A percentile compares a stretch with the other conserved stretches of the same genome.
phyloP scores from a whole-genome alignment of 2,113 vertebrate genomes.

The Harpagus bidentatus region DNA sequence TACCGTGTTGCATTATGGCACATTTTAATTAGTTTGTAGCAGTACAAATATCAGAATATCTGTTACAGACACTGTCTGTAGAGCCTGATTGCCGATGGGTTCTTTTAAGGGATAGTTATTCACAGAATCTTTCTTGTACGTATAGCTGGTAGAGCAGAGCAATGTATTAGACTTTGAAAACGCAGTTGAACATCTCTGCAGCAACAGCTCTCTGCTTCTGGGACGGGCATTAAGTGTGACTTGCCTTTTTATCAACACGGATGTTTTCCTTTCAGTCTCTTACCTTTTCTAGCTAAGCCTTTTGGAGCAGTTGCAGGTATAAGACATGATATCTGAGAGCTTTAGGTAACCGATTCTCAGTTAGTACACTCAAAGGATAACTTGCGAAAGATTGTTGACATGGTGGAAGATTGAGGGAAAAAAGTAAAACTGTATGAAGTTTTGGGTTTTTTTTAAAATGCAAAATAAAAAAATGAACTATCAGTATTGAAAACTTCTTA shows the following conservation, averaged over 20 bases:
- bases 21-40: not conserved
- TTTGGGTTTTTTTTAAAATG: not conserved
- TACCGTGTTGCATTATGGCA: not conserved
- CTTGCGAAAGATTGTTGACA: not conserved
- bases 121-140: not conserved
- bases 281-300: not conserved
- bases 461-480: not conserved
- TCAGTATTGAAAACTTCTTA: not conserved
- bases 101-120: not conserved
- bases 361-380: not conserved
- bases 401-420: not conserved
- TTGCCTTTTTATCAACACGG: not conserved
- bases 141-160: not conserved
- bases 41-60: not conserved
- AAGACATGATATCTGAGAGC: not conserved
- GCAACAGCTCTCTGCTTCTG: not conserved
- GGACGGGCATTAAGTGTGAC: not conserved
- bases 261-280: not conserved
- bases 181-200: not conserved
- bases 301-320: not conserved
- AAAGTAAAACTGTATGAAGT: not conserved
- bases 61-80: not conserved
- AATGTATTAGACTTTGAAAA: not conserved
- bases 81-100: not conserved
- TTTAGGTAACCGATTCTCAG: not conserved